These are phyloP conservation scores for Euwallacea similis DNA, from an alignment of 1,140 invertebrate species.

Conservation along the genomic window DNA sequence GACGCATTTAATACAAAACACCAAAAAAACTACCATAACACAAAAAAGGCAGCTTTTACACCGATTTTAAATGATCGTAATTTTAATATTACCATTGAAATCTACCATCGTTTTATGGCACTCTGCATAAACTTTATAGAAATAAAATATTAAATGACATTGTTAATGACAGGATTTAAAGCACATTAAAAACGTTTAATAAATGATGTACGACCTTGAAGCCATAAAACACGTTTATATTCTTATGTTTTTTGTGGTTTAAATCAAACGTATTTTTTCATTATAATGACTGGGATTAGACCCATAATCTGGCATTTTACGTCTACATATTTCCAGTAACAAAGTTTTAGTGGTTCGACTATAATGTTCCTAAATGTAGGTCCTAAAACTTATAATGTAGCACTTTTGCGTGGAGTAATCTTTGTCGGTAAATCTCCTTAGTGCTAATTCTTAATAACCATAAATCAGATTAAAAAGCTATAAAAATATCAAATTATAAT, in stretches of 20 bases:
- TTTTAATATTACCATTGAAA: no score
- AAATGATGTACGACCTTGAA: background rate
- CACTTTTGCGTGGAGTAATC: constrained; percentile 15
- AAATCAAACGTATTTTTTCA: constrained; percentile 5
- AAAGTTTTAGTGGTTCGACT: constrained; percentile 14
- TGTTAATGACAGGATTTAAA: background rate
- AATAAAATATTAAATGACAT: constrained; percentile 1
- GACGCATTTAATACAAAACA: no score
- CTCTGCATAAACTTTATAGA: no score
- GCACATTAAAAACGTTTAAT: background rate
- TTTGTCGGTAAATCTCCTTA: constrained; percentile 20
- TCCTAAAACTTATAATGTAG: constrained; percentile 32
- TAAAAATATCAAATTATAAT: constrained; percentile 32
- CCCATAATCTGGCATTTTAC: constrained; percentile 20
- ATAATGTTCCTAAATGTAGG: constrained; percentile 8
- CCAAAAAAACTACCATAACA: no score
- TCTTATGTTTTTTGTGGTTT: background rate
- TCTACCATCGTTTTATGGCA: no score
- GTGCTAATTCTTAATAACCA: constrained; percentile 39
- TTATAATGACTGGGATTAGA: constrained; percentile 8
- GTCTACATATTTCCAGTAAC: constrained; percentile 17
- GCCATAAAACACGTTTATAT: background rate
- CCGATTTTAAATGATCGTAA: no score
- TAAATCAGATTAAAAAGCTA: constrained; percentile 39
- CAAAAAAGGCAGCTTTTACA: no score